These are phyloP conservation scores for Bubo scandiacus DNA, from an alignment of 2,113 vertebrate species.

Conservation along the genomic window DNA sequence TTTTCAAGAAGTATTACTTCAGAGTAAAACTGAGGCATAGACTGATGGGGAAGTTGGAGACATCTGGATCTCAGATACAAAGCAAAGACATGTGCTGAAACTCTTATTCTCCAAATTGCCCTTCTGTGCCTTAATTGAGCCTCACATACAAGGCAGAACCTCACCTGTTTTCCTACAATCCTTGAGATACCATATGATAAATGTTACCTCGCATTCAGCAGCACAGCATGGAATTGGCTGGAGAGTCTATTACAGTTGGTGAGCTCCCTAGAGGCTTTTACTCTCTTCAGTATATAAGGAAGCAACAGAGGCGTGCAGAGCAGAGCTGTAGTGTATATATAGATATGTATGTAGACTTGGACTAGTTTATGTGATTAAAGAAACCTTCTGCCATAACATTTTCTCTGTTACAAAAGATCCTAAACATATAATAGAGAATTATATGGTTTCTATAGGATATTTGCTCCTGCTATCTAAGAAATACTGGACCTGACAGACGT, in stretches of 20 bases:
- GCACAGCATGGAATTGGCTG: background rate
- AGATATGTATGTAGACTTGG: background rate
- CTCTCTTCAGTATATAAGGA: background rate
- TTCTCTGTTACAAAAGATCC: background rate
- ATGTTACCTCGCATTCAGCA: background rate
- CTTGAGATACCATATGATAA: background rate
- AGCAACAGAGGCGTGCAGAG: background rate
- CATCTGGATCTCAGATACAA: background rate
- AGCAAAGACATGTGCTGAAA: background rate
- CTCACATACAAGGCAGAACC: background rate
- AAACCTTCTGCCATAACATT: background rate
- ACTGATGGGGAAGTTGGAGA: background rate
- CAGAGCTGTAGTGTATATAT: background rate
- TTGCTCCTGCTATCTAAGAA: background rate
- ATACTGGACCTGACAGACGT: background rate
- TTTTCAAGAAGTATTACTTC: background rate
- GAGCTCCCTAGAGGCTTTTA: background rate
- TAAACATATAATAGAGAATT: background rate
- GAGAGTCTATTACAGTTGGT: background rate
- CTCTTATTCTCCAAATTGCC: background rate
- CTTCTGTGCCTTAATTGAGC: background rate
- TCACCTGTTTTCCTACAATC: background rate
- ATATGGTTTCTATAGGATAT: background rate
- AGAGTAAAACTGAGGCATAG: background rate
- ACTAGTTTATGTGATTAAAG: background rate